Conservation (phyloP, 2,113 vertebrate species). For the Butastur rufipennis region DNA sequence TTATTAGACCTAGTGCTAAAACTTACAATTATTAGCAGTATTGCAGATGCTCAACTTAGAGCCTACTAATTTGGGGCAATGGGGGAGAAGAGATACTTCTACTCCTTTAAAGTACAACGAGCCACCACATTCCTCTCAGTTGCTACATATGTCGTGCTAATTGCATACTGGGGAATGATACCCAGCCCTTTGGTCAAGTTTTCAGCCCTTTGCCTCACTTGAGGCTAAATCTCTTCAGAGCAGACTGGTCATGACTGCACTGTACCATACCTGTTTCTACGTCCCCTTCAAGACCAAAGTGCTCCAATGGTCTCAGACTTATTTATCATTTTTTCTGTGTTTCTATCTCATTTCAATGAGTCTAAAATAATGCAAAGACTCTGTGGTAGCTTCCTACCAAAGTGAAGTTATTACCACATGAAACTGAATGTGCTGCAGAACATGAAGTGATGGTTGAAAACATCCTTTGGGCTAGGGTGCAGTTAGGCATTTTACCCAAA, state of each 20-base stretch:
- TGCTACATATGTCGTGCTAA: neutral
- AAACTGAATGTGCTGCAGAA: neutral
- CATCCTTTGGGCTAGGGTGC: neutral
- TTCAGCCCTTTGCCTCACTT: neutral
- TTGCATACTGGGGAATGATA: neutral
- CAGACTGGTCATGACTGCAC: neutral
- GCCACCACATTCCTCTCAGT: neutral
- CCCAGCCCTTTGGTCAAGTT: neutral
- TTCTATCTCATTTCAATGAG: neutral
- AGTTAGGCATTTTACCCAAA: neutral
- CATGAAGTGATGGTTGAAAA: neutral
- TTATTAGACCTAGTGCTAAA: neutral
- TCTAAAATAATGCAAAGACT: neutral
- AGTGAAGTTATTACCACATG: neutral
- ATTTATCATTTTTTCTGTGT: neutral
- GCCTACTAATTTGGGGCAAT: neutral
- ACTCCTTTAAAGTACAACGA: neutral
- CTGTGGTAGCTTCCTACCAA: neutral
- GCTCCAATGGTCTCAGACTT: neutral
- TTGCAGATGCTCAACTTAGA: neutral
- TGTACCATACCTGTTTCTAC: neutral
- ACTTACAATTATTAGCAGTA: neutral
- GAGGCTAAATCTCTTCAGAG: neutral
- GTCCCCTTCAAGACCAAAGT: neutral
- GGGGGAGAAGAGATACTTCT: neutral